Evolutionary conservation across 2,797 vertebrate species (phyloP), one percentile per base, ranked within the genome.

Genomic region (Emydoidea blandingii): DNA sequence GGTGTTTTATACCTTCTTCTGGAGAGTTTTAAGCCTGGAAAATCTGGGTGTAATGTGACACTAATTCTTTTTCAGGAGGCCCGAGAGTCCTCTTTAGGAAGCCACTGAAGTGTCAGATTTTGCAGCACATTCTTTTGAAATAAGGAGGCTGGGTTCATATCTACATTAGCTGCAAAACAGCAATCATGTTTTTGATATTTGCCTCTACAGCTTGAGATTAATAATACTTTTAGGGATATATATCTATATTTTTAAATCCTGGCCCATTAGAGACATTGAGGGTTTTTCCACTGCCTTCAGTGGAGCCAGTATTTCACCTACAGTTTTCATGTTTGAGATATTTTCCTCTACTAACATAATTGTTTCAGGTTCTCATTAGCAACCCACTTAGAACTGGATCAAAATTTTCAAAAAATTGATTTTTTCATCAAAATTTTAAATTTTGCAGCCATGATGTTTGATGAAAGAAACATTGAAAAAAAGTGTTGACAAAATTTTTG

Each of bases 291-390:
- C 49, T 72, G 52, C 85, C 59, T 94, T 87, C 34, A 74, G 92
- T 49, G 23, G 54, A 72, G 37, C 68, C 68, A 72, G 44, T 27
- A 90, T 93, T 93, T 90, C 92, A 79, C n/a, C 79, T 76, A 18
- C 11, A 14, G 23, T 29, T 76, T 76, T 76, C 41, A 47, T 0
- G 78, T 95, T 93, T 83, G 79, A 96, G 89, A 34, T 5, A 1
- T 31, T 68, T 81, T 9, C 89, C 44, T 89, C 31, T 92, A 54
- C 68, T 93, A 91, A 89, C 79, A 86, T 88, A 81, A 96, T 59
- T 12, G 85, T 72, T 92, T 92, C 37, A 76, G 29, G 79, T 76
- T 89, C 79, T 85, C 90, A 81, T 74, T 76, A 91, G 41, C 86
- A 78, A 34, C 59, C 80, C 57, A 44, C 72, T 25, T 65, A 90